Conservation (phyloP, 92 coral and sea anemone genomes). For the Heliopora coerulea region DNA sequence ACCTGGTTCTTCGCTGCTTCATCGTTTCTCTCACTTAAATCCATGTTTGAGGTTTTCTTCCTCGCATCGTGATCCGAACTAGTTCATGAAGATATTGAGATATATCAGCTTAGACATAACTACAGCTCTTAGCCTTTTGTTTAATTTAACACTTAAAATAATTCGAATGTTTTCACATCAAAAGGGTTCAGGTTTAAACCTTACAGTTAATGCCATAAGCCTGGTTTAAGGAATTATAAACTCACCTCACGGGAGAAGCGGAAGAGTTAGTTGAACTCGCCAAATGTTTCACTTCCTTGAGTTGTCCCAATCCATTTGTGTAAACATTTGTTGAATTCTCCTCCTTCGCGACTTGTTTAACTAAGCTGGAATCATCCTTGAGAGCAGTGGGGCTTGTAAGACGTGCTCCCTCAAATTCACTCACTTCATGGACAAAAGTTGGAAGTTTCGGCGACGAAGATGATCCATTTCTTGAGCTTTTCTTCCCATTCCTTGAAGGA, state of each 20-base stretch:
- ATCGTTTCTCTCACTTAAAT: background rate
- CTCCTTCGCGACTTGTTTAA: background rate
- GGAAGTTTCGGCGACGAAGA: slow-evolving; percentile 18
- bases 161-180: background rate
- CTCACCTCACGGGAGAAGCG: background rate
- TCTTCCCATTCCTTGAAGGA: slow-evolving; percentile 12
- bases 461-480: background rate
- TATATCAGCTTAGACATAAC: background rate
- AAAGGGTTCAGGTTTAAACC: background rate
- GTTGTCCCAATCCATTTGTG: background rate
- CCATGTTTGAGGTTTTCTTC: background rate
- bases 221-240: background rate
- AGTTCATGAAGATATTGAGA: background rate
- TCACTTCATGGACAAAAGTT: slow-evolving; percentile 29
- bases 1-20: background rate
- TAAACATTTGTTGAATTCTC: background rate
- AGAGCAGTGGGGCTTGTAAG: background rate
- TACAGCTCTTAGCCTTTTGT: background rate
- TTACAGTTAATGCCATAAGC: background rate
- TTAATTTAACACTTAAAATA: background rate
- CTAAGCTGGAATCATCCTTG: background rate
- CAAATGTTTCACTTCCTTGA: background rate
- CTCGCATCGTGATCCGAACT: background rate
- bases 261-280: background rate
- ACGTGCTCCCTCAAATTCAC: background rate